Base-by-base conservation (phyloP, 2,888 invertebrate species). In the Tridacna crocea region DNA sequence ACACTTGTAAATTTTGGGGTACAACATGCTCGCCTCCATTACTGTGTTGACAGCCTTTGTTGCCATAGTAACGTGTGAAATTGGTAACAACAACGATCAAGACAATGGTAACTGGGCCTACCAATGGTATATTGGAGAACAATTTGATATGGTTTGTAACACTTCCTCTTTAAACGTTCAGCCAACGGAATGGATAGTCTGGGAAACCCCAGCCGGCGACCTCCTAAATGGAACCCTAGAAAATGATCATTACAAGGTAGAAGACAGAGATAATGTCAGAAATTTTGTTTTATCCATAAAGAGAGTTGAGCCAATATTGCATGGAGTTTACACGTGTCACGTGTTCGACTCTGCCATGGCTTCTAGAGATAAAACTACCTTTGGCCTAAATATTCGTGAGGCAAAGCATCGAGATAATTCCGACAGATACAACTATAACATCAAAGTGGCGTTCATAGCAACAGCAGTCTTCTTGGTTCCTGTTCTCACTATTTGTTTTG, bases 241-340 rank as follows among this genome's bases (percentile, higher is more conserved):
- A 26, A 63, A 76, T 22, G 63, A 74, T 0, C 75, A 80, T n/a
- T 83, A 80, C 63, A 60, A 77, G 65, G 72, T 87, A 11, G 68
- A 46, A 0, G 66, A 86, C 13, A 55, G 65, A 13, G 65, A 77
- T 26, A 65, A 58, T 19, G 82, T 88, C 13, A 55, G 55, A 47
- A 36, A 77, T 46, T 78, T 84, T 58, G 72, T 83, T 15, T 79
- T 90, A 10, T 63, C 65, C 27, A 79, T 90, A 13, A 84, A 83
- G 80, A 80, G 84, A 51, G 77, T 87, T 2, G 77, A 82, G 26
- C 48, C 80, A 4, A 79, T 66, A 19, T 77, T 86, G 51, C 78
- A 85, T 24, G 90, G 89, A 0, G 85, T 88, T 36, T 90, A 88
- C 75, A 61, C 83, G 3, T 90, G 90, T 77, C 73, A 82, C n/a